These are phyloP conservation scores for Scaptodrosophila lebanonensis DNA, from an alignment of 1,140 invertebrate genomes.

Conservation along the genomic window DNA sequence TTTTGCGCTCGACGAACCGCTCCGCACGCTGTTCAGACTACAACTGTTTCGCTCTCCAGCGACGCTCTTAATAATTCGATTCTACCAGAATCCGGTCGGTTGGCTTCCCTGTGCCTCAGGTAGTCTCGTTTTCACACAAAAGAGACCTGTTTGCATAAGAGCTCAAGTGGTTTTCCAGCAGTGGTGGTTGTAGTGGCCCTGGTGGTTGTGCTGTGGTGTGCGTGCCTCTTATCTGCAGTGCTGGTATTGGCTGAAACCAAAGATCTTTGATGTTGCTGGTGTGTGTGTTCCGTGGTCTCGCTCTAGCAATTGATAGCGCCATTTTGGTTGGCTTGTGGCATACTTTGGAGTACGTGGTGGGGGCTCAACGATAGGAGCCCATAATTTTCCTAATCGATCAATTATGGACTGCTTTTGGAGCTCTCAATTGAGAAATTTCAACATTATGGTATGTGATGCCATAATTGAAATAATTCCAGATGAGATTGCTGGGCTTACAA, in stretches of 20 bases:
- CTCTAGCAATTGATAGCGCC: constrained; percentile 36
- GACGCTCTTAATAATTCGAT: constrained; percentile 33
- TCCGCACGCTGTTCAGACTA: constrained; percentile 51
- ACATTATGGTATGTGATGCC: too few species aligned
- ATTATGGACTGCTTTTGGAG: constrained; percentile 42
- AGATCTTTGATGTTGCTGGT: too few species aligned
- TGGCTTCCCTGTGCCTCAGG: constrained; percentile 41
- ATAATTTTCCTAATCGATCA: constrained; percentile 49
- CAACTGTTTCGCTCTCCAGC: constrained; percentile 44
- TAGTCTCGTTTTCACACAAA: too few species aligned
- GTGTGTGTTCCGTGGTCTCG: constrained; percentile 26
- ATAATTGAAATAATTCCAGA: too few species aligned
- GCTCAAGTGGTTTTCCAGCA: constrained; percentile 26
- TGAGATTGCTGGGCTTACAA: too few species aligned
- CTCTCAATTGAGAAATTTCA: too few species aligned
- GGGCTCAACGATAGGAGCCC: constrained; percentile 41
- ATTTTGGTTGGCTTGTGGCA: constrained; percentile 35
- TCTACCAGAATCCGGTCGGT: constrained; percentile 58
- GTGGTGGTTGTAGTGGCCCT: too few species aligned
- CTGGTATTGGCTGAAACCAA: constrained; percentile 54
- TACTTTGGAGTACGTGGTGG: constrained; percentile 5
- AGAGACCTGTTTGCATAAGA: constrained; percentile 56
- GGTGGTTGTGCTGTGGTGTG: constrained; percentile 7
- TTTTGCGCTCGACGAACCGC: constrained; percentile 35
- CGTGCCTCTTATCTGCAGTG: constrained; percentile 13